These are phyloP conservation scores for Brotula barbata DNA, from an alignment of 2,797 vertebrate species.

Conservation along the genomic window DNA sequence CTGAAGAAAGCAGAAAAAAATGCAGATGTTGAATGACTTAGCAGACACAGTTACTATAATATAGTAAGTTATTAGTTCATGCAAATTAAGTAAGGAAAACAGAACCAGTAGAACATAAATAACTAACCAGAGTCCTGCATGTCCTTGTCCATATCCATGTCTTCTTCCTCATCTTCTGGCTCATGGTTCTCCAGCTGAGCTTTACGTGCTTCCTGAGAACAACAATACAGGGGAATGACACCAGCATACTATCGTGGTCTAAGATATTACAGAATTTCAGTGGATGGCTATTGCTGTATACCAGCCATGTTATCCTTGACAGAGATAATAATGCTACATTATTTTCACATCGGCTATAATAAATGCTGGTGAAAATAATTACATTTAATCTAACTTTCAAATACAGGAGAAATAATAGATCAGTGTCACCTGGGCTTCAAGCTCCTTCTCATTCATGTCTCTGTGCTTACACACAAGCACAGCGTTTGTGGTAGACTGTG, in stretches of 20 bases:
- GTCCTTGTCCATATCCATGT: constrained; percentile 87
- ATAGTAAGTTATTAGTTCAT: background rate
- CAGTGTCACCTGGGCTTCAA: constrained; percentile 91
- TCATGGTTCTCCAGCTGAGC: constrained; percentile 97
- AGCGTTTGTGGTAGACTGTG: constrained; percentile 92
- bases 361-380: background rate
- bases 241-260: background rate
- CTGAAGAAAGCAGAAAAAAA: constrained; percentile 54
- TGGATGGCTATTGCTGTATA: background rate
- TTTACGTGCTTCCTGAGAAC: constrained; percentile 87
- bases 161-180: constrained; percentile 94
- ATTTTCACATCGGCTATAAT: no score
- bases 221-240: constrained; percentile 8
- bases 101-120: background rate
- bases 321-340: no score
- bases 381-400: background rate
- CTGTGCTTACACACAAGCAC: constrained; percentile 95
- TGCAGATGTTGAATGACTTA: background rate
- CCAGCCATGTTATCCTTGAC: no score
- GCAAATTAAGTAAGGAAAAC: background rate
- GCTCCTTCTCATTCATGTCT: constrained; percentile 96
- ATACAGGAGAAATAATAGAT: background rate
- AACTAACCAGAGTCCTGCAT: constrained; percentile 84
- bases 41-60: no score
- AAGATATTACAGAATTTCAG: background rate